phyloP scores from a whole-genome alignment of 1,140 invertebrate genomes.

The Caenorhabditis elegans region WBcel235 BX284603.4:13113501-13114000 shows the following conservation, averaged over 20 bases:
- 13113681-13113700: background rate
- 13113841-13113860: background rate
- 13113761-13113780: background rate
- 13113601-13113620: too few species aligned
- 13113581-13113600: too few species aligned
- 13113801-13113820: background rate
- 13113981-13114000: too few species aligned
- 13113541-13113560: too few species aligned
- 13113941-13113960: background rate
- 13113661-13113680: background rate
- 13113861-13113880: too few species aligned
- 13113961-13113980: background rate
- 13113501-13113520: too few species aligned
- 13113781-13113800: background rate
- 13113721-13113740: background rate
- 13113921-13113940: background rate
- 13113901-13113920: background rate
- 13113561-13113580: too few species aligned
- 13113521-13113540: too few species aligned
- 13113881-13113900: background rate
- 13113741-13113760: background rate
- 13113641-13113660: too few species aligned
- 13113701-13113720: background rate
- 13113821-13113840: background rate
- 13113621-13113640: too few species aligned